Base-by-base conservation (phyloP, 1,140 invertebrate genomes). In the Portunus trituberculatus region DNA sequence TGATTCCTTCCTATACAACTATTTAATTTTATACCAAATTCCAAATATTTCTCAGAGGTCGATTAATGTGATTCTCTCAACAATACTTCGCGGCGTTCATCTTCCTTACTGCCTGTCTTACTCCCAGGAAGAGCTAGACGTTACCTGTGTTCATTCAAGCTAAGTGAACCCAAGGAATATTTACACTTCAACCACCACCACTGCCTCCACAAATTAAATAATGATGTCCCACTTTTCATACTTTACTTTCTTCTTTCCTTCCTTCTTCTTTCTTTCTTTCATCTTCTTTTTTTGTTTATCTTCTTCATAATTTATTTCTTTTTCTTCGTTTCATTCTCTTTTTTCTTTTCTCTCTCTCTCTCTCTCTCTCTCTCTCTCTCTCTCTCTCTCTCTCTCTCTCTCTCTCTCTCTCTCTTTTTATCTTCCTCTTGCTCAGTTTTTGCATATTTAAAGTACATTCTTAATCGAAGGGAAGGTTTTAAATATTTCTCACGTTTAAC, bases 301-400 rank as follows among this genome's bases (percentile, higher is more conserved):
- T 90, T 46, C n/a, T 46, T 90, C 88, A 39, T 46, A 25, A 7
- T 45, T n/a, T 45, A 16, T 45, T n/a, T 48, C 28, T 45, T 46
- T 16, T 46, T 90, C 45, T 45, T 12, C 46, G 20, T 90, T n/a
- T 90, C 32, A 10, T 46, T 90, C 45, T 20, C 29, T 45, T 14
- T 39, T 46, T 90, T 16, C 46, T n/a, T 45, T n/a, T 90, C 7
- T 48, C 45, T 90, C 32, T 52, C 46, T 91, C 25, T 91, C 46
- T 48, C 28, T 59, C 28, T 59, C 46, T 28, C 16, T n/a, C 29
- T 52, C 39, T 91, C 25, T 31, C 48, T 52, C 45, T 52, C 48
- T 52, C 89, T 91, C 46, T 52, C 46, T 91, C 89, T 52, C 46
- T 52, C 46, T 91, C 89, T 91, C 46, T 52, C 46, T 91, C 89